These are phyloP conservation scores for Catostomus latipinnis DNA, from an alignment of 2,797 vertebrate genomes.

Conservation along the genomic window DNA sequence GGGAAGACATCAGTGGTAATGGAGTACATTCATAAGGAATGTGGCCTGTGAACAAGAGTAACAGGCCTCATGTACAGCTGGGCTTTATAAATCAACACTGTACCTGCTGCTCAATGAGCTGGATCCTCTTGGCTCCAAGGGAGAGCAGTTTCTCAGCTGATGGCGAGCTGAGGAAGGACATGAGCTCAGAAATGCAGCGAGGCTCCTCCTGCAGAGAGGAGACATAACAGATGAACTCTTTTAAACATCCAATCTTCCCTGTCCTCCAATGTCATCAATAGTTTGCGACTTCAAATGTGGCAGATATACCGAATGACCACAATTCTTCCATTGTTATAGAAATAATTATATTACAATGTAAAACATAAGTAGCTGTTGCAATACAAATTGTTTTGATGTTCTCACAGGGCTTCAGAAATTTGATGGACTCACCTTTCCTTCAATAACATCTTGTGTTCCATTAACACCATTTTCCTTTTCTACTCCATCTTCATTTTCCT, in stretches of 20 bases:
- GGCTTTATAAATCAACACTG: neutral
- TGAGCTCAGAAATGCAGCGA: conserved; percentile 76
- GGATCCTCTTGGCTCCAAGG: conserved; percentile 82
- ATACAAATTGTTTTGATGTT: neutral
- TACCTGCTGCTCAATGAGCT: conserved; percentile 86
- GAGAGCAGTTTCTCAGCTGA: conserved; percentile 87
- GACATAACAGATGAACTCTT: neutral
- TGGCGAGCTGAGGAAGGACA: conserved; percentile 86
- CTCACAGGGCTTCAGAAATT: conserved; percentile 33
- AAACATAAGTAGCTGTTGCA: neutral
- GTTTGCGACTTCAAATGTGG: neutral
- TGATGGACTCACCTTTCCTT: conserved; percentile 62
- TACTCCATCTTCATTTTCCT: conserved; percentile 62
- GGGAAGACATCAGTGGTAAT: no score
- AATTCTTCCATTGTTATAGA: conserved; percentile 3
- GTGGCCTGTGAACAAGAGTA: neutral
- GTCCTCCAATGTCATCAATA: no score
- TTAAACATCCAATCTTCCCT: neutral
- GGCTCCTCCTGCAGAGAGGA: conserved; percentile 66
- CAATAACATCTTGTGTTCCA: conserved; percentile 66
- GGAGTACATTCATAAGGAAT: no score
- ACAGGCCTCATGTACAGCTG: neutral
- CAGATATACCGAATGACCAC: neutral
- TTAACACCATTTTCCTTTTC: conserved; percentile 74
- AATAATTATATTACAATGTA: neutral